phyloP scores from a whole-genome alignment of 2,113 vertebrate genomes.

The Enhydra lutris region DNA sequence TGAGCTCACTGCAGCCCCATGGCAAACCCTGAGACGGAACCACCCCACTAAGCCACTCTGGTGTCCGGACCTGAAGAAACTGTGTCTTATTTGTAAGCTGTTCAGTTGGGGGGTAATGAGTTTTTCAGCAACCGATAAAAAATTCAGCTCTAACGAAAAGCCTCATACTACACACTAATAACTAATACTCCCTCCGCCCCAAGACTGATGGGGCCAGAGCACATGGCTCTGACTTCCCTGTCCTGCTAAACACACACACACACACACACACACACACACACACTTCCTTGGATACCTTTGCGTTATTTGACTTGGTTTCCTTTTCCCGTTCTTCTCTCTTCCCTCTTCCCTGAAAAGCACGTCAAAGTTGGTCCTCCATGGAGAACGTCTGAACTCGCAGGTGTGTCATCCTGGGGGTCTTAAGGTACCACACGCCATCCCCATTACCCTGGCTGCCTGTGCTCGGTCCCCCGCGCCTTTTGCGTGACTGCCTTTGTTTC shows the following conservation, averaged over 20 bases:
- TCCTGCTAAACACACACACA: not conserved
- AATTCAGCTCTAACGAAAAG: not conserved
- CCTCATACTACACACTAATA: not conserved
- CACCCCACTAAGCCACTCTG: not conserved
- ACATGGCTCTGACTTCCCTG: not conserved
- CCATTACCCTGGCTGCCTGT: slow-evolving; percentile 48
- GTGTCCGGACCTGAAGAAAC: not conserved
- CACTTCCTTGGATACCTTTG: not conserved
- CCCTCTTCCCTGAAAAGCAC: slow-evolving; percentile 23
- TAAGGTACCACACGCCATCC: not conserved
- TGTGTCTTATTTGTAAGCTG: not conserved
- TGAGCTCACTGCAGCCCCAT: not conserved
- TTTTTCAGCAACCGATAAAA: not conserved
- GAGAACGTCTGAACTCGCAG: not conserved
- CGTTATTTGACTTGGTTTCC: not conserved
- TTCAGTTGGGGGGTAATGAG: not conserved
- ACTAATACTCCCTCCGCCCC: not conserved
- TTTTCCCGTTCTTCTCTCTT: not conserved
- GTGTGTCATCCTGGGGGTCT: not conserved
- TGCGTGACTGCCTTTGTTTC: slow-evolving; percentile 69
- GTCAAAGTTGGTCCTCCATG: not conserved
- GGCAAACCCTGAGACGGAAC: not conserved
- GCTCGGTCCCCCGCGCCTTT: slow-evolving; percentile 25
- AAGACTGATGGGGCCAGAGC: not conserved
- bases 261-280: not conserved